Evolutionary conservation across 2,113 vertebrate genomes (phyloP).

Genomic region (Dicentrarchus labrax): DNA sequence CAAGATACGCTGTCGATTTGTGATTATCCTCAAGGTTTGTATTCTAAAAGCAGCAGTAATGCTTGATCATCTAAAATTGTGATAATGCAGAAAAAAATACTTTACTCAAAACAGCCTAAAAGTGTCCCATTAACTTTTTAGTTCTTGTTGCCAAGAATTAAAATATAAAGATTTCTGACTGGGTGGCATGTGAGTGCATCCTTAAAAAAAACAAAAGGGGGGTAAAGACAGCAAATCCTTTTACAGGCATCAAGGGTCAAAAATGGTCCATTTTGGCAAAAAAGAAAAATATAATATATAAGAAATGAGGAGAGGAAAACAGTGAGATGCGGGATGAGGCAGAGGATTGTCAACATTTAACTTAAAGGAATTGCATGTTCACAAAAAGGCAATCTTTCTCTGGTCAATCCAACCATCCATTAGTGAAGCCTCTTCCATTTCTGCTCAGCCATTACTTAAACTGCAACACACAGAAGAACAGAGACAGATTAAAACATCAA

Average conservation of each 20-base stretch:
- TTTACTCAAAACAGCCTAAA: conserved; percentile 34
- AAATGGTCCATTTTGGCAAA: conserved; percentile 69
- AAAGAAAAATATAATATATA: neutral
- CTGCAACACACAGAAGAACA: conserved; percentile 62
- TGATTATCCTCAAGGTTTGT: conserved; percentile 13
- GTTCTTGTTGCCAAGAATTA: conserved; percentile 42
- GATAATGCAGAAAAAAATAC: conserved; percentile 28
- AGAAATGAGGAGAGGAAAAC: neutral
- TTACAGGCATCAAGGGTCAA: conserved; percentile 25
- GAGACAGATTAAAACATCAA: neutral
- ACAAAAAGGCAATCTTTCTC: conserved; percentile 31
- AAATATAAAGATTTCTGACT: conserved; percentile 18
- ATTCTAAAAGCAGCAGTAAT: conserved; percentile 53
- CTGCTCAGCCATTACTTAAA: conserved; percentile 67
- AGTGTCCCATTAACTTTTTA: conserved; percentile 25
- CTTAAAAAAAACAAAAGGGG: neutral
- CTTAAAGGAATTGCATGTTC: conserved; percentile 48
- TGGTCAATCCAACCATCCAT: conserved; percentile 35
- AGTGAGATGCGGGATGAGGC: conserved; percentile 21
- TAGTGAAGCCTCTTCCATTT: conserved; percentile 23
- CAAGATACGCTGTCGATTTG: conserved; percentile 33
- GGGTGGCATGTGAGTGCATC: neutral
- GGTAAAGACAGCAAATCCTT: neutral
- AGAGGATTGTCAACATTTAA: conserved; percentile 67
- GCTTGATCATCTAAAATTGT: conserved; percentile 22